A percentile compares a stretch with the other conserved stretches of the same genome.
These are phyloP conservation scores for Phaenicophaeus curvirostris DNA, from an alignment of 2,797 vertebrate genomes.

Conservation along the genomic window DNA sequence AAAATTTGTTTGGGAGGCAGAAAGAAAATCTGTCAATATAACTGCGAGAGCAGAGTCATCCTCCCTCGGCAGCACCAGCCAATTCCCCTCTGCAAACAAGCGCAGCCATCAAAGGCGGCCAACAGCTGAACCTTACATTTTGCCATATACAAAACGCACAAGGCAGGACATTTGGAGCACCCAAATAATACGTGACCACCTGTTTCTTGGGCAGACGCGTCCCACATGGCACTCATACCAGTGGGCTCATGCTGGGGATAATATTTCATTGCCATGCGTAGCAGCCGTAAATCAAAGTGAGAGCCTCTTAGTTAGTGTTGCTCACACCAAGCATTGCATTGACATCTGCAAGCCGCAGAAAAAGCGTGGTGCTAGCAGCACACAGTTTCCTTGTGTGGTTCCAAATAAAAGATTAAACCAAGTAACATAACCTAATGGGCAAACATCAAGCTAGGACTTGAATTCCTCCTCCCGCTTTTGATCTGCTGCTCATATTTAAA, in stretches of 20 bases:
- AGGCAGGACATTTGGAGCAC: neutral
- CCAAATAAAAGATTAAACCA: neutral
- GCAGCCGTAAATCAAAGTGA: conserved; percentile 26
- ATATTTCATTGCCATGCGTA: neutral
- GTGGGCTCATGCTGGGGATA: neutral
- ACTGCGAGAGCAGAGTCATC: neutral
- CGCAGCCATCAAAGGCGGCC: conserved; percentile 42
- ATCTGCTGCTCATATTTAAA: conserved; percentile 22
- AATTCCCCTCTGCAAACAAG: neutral
- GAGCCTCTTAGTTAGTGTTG: conserved; percentile 18
- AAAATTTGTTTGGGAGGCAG: neutral
- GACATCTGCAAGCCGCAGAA: neutral
- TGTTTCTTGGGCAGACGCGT: conserved; percentile 10
- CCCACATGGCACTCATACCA: neutral
- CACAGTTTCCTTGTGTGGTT: neutral
- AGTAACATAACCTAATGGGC: neutral
- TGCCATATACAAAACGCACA: neutral
- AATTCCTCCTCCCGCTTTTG: conserved; percentile 23
- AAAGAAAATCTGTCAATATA: neutral
- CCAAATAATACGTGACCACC: conserved; percentile 29
- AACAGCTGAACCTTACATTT: conserved; percentile 58
- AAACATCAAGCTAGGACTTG: neutral
- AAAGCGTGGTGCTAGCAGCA: neutral
- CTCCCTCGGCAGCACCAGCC: neutral
- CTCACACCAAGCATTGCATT: neutral